These are phyloP conservation scores for Strigops habroptila DNA, from an alignment of 2,113 vertebrate species.

Conservation along the genomic window DNA sequence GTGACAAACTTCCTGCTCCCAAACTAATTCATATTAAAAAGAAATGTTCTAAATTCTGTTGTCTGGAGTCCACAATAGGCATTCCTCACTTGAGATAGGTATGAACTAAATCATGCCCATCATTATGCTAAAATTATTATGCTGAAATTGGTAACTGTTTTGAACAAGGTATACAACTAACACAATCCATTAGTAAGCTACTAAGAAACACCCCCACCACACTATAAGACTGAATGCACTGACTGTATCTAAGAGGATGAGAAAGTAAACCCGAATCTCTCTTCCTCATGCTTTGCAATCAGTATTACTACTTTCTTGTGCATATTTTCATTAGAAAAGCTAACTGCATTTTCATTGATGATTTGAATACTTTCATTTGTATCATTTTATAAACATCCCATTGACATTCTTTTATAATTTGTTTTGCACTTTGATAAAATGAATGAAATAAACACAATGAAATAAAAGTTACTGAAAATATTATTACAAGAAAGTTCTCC, in stretches of 20 bases:
- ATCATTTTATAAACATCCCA: background rate
- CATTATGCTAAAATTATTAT: background rate
- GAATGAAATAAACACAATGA: background rate
- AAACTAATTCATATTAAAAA: background rate
- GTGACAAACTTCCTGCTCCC: background rate
- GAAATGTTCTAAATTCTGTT: background rate
- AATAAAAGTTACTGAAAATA: background rate
- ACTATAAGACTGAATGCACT: background rate
- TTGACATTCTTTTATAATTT: background rate
- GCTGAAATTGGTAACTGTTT: background rate
- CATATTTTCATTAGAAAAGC: background rate
- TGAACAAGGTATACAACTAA: background rate
- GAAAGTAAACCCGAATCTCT: background rate
- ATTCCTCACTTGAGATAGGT: background rate
- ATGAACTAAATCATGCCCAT: background rate
- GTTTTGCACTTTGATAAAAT: background rate
- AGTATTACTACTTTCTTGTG: background rate
- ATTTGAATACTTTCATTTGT: background rate
- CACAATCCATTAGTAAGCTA: background rate
- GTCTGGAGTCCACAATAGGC: background rate
- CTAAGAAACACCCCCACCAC: background rate
- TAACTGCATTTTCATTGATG: background rate
- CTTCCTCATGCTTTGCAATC: background rate
- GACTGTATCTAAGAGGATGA: background rate
- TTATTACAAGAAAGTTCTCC: background rate